Conservation (phyloP, 2,797 vertebrate genomes). For the Syngnathus acus region DNA sequence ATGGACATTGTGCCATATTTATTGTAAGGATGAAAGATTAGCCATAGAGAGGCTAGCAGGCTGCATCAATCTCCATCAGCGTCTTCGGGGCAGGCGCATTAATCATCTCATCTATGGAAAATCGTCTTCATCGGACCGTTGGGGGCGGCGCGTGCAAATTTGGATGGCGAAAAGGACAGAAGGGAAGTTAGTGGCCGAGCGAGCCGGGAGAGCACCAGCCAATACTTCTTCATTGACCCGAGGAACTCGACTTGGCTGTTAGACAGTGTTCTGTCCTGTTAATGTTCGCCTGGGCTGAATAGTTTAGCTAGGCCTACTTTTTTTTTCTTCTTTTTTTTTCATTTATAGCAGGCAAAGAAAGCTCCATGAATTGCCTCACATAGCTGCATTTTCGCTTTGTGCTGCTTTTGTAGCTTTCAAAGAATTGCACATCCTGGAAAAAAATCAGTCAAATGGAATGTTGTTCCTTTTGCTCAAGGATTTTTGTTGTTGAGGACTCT, state of each 20-base stretch:
- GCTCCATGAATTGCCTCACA: slow-evolving; percentile 16
- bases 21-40: slow-evolving; percentile 73
- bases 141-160: slow-evolving; percentile 37
- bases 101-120: slow-evolving; percentile 65
- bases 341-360: slow-evolving; percentile 27
- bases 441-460: slow-evolving; percentile 17
- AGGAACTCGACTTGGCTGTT: slow-evolving; percentile 39
- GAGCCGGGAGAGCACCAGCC: slow-evolving; percentile 44
- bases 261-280: slow-evolving; percentile 36
- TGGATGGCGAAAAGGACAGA: slow-evolving; percentile 47
- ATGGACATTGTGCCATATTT: slow-evolving; percentile 69
- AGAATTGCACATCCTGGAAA: slow-evolving; percentile 16
- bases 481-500: not conserved
- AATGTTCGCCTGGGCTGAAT: slow-evolving; percentile 38
- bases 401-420: slow-evolving; percentile 23
- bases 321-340: slow-evolving; percentile 17
- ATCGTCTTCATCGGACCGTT: slow-evolving; percentile 56
- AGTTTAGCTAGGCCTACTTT: slow-evolving; percentile 17
- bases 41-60: slow-evolving; percentile 49
- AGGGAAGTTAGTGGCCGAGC: slow-evolving; percentile 61
- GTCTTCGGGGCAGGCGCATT: slow-evolving; percentile 56
- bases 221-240: slow-evolving; percentile 59
- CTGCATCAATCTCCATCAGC: slow-evolving; percentile 68
- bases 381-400: slow-evolving; percentile 44
- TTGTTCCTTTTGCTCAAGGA: not conserved